Conservation (phyloP, 2,888 invertebrate genomes). For the Eledona agricola region DNA sequence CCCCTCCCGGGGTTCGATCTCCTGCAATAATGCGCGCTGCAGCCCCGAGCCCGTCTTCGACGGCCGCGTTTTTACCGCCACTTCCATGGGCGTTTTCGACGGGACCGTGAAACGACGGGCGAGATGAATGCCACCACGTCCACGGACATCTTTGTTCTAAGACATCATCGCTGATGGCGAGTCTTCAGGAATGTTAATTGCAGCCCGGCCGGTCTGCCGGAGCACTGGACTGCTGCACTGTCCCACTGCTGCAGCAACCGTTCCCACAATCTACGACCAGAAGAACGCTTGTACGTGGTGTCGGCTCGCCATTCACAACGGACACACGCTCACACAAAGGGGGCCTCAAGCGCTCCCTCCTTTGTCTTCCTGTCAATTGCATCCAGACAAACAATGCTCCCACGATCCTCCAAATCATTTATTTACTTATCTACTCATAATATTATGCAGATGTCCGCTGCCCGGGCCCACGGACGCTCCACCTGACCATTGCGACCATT, state of each 20-base stretch:
- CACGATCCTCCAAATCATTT: constrained; percentile 24
- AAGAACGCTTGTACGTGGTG: constrained; percentile 12
- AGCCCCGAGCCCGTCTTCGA: constrained; percentile 14
- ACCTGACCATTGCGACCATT: too few species aligned
- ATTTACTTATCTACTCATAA: constrained; percentile 30
- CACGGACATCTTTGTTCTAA: constrained; percentile 60
- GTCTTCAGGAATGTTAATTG: constrained; percentile 61
- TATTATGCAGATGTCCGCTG: constrained; percentile 26
- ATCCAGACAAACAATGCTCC: constrained; percentile 28
- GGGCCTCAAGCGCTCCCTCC: constrained; percentile 25
- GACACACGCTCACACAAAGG: constrained; percentile 16
- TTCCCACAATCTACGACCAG: constrained; percentile 36
- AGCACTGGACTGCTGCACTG: constrained; percentile 50
- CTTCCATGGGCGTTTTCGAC: too few species aligned
- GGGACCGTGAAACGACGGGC: constrained; percentile 15
- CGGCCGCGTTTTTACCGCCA: constrained; percentile 21
- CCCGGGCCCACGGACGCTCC: constrained; percentile 4
- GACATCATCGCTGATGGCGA: constrained; percentile 59
- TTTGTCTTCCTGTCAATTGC: constrained; percentile 31
- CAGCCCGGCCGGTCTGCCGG: constrained; percentile 55
- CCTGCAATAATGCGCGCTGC: constrained; percentile 38
- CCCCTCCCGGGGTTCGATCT: constrained; percentile 45
- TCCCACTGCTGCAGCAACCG: constrained; percentile 46
- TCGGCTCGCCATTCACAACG: constrained; percentile 33
- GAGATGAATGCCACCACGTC: constrained; percentile 50